Percentiles rank a stretch among this genome's conserved stretches.
Conservation (phyloP, 2,888 invertebrate species). For the Trichogramma dendrolimi region DNA sequence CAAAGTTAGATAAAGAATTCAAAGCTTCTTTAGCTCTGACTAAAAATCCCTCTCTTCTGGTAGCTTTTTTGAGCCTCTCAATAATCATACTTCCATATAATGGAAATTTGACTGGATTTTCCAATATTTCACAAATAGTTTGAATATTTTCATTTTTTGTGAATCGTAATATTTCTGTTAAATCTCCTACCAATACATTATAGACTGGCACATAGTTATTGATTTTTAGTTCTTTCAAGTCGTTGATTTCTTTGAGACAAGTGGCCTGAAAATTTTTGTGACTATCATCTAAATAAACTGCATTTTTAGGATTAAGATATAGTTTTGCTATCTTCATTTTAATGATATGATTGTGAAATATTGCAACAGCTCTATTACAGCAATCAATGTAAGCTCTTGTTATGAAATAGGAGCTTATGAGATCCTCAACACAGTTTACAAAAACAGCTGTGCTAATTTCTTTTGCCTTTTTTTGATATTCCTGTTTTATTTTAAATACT, state of each 20-base stretch:
- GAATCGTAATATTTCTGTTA: slow-evolving; percentile 1
- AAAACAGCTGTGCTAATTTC: not conserved
- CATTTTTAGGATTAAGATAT: slow-evolving; percentile 2
- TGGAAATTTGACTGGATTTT: slow-evolving; percentile 1
- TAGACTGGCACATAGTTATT: slow-evolving; percentile 7
- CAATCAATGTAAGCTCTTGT: not conserved
- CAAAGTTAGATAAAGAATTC: not conserved
- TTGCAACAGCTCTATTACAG: not conserved
- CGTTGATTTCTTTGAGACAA: not conserved
- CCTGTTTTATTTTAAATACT: not conserved
- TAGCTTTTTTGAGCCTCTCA: not conserved
- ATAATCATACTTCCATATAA: slow-evolving; percentile 3
- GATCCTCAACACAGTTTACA: not conserved
- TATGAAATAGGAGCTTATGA: not conserved
- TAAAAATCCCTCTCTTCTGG: not conserved
- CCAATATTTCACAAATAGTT: not conserved
- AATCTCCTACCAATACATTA: not conserved
- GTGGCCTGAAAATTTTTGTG: not conserved
- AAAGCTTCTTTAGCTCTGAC: slow-evolving; percentile 3
- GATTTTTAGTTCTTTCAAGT: slow-evolving; percentile 5
- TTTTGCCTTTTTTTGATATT: not conserved
- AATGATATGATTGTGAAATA: slow-evolving; percentile 7
- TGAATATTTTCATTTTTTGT: slow-evolving; percentile 9
- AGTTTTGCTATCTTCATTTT: not conserved
- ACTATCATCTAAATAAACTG: slow-evolving; percentile 2